phyloP scores from a whole-genome alignment of 2,113 vertebrate species.

The Pao palembangensis region DNA sequence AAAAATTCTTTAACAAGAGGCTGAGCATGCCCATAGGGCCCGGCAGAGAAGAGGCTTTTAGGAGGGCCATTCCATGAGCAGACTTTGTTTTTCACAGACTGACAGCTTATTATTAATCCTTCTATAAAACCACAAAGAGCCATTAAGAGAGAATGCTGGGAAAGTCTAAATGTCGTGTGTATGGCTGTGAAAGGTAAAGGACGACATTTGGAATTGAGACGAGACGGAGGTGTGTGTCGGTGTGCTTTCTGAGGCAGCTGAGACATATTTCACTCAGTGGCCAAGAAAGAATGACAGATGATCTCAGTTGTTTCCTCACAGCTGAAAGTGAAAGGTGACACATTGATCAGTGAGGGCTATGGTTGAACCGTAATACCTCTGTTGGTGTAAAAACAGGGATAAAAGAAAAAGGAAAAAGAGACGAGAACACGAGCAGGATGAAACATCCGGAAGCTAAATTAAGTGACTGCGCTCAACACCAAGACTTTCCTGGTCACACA shows the following conservation, averaged over 20 bases:
- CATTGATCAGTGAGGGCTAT: slow-evolving; percentile 47
- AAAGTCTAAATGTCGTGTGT: slow-evolving; percentile 70
- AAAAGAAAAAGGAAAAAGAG: background rate
- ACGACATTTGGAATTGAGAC: slow-evolving; percentile 57
- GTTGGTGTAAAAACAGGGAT: slow-evolving; percentile 22
- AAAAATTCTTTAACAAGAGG: slow-evolving; percentile 21
- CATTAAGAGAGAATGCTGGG: slow-evolving; percentile 63
- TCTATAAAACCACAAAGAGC: slow-evolving; percentile 72
- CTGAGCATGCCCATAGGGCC: slow-evolving; percentile 18
- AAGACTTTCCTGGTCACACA: slow-evolving; percentile 21
- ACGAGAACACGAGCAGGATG: too few species aligned
- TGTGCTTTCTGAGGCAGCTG: slow-evolving; percentile 57
- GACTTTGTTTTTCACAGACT: slow-evolving; percentile 40
- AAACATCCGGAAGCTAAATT: too few species aligned
- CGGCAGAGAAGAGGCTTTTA: slow-evolving; percentile 23
- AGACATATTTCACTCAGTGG: slow-evolving; percentile 69
- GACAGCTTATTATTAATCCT: slow-evolving; percentile 69
- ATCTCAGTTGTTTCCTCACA: slow-evolving; percentile 55
- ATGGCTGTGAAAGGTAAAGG: slow-evolving; percentile 48
- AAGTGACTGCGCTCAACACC: background rate
- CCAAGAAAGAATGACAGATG: slow-evolving; percentile 68
- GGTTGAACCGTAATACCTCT: slow-evolving; percentile 40
- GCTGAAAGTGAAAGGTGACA: slow-evolving; percentile 67
- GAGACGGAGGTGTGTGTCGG: slow-evolving; percentile 14
- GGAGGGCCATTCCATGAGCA: slow-evolving; percentile 43